phyloP scores from a whole-genome alignment of 2,888 invertebrate species.

The Sphecodes monilicornis region DNA sequence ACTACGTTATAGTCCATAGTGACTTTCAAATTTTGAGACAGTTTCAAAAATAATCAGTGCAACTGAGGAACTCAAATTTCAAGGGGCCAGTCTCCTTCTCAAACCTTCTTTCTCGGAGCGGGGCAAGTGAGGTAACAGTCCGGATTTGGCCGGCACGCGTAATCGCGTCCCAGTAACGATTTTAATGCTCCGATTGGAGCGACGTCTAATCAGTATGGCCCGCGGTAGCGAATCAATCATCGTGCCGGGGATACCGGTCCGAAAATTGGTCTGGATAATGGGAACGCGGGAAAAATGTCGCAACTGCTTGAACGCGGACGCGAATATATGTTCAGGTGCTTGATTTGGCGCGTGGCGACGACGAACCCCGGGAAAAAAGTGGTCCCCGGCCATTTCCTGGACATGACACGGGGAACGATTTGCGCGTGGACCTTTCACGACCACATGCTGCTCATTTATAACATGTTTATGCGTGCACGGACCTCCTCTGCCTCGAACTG shows the following conservation, averaged over 20 bases:
- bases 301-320: not conserved
- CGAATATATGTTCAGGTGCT: conserved; percentile 40
- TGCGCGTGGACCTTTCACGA: conserved; percentile 26
- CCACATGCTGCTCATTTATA: conserved; percentile 50
- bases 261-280: not conserved
- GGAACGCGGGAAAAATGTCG: not conserved
- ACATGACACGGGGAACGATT: conserved; percentile 40
- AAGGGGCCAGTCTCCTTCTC: too few relatives aligned
- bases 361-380: conserved; percentile 35
- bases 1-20: too few relatives aligned
- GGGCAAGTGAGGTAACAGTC: not conserved
- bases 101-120: too few relatives aligned
- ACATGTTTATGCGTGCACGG: conserved; percentile 36
- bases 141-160: not conserved
- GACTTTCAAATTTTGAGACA: too few relatives aligned
- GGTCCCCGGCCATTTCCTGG: conserved; percentile 49
- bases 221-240: not conserved
- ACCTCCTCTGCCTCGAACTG: too few relatives aligned
- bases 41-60: too few relatives aligned
- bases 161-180: not conserved
- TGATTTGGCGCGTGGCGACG: conserved; percentile 50
- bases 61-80: too few relatives aligned
- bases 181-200: not conserved
- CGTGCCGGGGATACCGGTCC: not conserved
- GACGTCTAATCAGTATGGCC: not conserved